Base-by-base conservation (phyloP, 2,113 vertebrate genomes). In the Lophura nycthemera region DNA sequence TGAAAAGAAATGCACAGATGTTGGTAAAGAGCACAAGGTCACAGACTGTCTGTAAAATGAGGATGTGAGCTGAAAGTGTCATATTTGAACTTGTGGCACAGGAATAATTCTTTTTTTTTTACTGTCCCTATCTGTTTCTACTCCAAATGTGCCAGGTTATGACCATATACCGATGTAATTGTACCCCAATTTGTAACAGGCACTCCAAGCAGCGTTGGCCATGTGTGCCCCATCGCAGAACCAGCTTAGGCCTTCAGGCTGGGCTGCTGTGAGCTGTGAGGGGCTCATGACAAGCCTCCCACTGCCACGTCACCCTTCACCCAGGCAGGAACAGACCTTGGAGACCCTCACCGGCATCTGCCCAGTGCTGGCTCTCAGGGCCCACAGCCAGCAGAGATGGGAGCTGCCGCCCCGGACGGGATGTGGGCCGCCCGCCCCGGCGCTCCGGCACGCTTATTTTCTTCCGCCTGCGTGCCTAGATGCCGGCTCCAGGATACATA, bases 391-490 rank as follows among this genome's bases (percentile, higher is more conserved):
- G 25, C 3, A 3, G 9, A 19, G 83, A 63, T 34, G 84, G 67
- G 32, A 92, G 89, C 61, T 40, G 38, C 38, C 7, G 16, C 38
- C 25, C 11, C 7, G 38, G 25, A 25, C 5, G 38, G 61, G 61
- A 64, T 8, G 25, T 22, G 25, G 38, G 61, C 38, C 11, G 36
- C 24, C 61, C 38, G 17, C 61, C 61, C 61, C 3, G 3, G 82
- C 6, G 14, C 75, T 83, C 65, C 52, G 86, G 92, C 91, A 94
- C 91, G 24, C 94, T 96, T 96, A 88, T 94, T 91, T 89, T 93
- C 90, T 96, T 94, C 89, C 48, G 50, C 86, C 92, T 42, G 89
- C 45, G 71, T 94, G 95, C 18, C 91, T 1, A 63, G 95, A 91
- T 95, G 94, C 94, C 90, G 92, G 73, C 88, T 80, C 83, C 1